These are phyloP conservation scores for Chrysopilus asiliformis DNA, from an alignment of 2,888 invertebrate genomes.

Conservation along the genomic window DNA sequence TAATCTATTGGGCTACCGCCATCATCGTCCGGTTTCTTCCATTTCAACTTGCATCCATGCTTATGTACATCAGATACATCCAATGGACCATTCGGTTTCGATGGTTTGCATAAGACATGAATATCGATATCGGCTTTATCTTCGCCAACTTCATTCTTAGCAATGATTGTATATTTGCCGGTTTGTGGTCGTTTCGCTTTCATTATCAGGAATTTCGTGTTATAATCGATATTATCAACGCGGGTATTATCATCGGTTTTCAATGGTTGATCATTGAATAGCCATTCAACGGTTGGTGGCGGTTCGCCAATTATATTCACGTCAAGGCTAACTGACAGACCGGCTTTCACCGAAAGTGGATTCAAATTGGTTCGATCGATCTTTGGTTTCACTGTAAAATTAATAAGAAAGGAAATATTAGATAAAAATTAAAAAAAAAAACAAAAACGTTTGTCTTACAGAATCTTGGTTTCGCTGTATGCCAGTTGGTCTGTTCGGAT, in stretches of 20 bases:
- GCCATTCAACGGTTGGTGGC: slow-evolving; percentile 84
- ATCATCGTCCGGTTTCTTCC: slow-evolving; percentile 92
- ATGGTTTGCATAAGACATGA: slow-evolving; percentile 68
- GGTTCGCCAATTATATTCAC: slow-evolving; percentile 88
- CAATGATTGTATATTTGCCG: slow-evolving; percentile 79
- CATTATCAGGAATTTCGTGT: slow-evolving; percentile 78
- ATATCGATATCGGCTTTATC: slow-evolving; percentile 86
- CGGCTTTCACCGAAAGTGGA: slow-evolving; percentile 72
- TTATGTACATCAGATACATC: slow-evolving; percentile 81
- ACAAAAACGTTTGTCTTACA: slow-evolving; percentile 46
- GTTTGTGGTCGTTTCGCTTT: slow-evolving; percentile 67
- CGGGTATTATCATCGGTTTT: slow-evolving; percentile 47
- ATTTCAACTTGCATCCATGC: slow-evolving; percentile 79
- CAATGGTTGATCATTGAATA: slow-evolving; percentile 56
- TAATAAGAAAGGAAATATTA: slow-evolving; percentile 3
- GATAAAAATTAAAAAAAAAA: slow-evolving; percentile 1
- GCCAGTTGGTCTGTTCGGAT: slow-evolving; percentile 83
- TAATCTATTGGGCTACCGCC: slow-evolving; percentile 89
- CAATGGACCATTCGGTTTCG: slow-evolving; percentile 72
- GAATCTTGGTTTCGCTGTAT: slow-evolving; percentile 77
- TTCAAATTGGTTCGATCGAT: slow-evolving; percentile 86
- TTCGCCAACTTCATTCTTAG: slow-evolving; percentile 85
- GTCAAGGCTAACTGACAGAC: slow-evolving; percentile 74
- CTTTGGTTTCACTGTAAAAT: slow-evolving; percentile 70
- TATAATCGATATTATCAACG: slow-evolving; percentile 76